A percentile compares a stretch with the other conserved stretches of the same genome.
Conservation (phyloP, 2,113 vertebrate species). For the Tylochromis polylepis region DNA sequence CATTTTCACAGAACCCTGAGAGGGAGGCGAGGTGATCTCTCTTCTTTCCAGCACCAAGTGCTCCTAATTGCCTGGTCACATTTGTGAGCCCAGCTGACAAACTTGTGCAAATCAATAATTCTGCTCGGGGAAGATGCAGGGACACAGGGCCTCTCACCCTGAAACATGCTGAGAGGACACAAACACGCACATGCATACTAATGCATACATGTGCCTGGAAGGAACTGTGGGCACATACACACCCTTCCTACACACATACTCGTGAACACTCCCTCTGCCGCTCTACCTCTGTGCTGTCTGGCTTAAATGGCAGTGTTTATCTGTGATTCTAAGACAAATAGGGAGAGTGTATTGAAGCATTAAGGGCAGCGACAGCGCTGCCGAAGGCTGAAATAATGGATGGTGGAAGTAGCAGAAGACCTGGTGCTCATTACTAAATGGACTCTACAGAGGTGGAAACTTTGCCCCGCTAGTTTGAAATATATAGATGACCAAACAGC, state of each 20-base stretch:
- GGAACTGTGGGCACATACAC: background rate
- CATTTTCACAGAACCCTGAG: conserved; percentile 69
- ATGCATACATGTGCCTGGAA: background rate
- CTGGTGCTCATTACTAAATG: conserved; percentile 64
- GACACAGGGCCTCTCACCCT: conserved; percentile 17
- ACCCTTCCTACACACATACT: background rate
- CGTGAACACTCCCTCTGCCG: background rate
- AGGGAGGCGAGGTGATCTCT: conserved; percentile 62
- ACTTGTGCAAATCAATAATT: conserved; percentile 73
- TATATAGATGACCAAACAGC: conserved; percentile 13
- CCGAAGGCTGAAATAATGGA: conserved; percentile 66
- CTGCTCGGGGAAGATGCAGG: conserved; percentile 44
- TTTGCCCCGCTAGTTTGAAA: conserved; percentile 2
- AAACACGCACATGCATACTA: conserved; percentile 28
- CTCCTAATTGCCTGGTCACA: conserved; percentile 72
- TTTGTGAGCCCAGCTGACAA: conserved; percentile 69
- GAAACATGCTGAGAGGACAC: background rate
- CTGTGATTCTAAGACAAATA: conserved; percentile 63
- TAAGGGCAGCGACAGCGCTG: conserved; percentile 37
- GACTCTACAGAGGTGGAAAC: conserved; percentile 52
- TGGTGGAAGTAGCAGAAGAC: conserved; percentile 57
- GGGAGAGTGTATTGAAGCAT: conserved; percentile 57
- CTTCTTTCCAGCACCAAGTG: conserved; percentile 62
- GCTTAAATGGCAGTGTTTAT: conserved; percentile 68
- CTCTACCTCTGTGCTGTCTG: conserved; percentile 13